Evolutionary conservation across 2,888 invertebrate species (phyloP), one percentile per base, ranked within the genome.

Genomic region (Smittia aterrima): DNA sequence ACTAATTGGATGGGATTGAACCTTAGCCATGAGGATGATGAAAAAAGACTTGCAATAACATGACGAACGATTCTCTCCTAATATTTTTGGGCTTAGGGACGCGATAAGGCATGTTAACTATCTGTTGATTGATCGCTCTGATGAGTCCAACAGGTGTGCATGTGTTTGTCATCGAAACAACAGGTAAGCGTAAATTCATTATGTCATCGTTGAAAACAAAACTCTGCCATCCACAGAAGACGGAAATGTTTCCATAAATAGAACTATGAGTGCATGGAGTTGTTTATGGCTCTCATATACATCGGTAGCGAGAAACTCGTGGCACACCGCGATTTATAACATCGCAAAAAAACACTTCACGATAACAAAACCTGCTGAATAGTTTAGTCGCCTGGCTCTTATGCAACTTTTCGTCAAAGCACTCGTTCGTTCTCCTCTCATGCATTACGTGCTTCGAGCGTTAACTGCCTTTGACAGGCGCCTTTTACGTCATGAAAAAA

Each of bases 241-340:
- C 18, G 18, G 16, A 18, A 53, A 16, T 18, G 18, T 58, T 54
- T 70, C 70, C 54, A 70, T 70, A 70, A 70, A 70, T 67, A 70
- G 70, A 70, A 70, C 54, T 70, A 41, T 70, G 70, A 70, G 54
- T 70, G 54, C 53, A 54, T 54, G 53, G 16, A 47, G 22, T 47
- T 47, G 47, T 16, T 47, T 32, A 32, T 32, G 32, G 32, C 32
- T 6, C 32, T 32, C 9, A 32, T 32, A 32, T 32, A 32, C 32
- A 32, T 6, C 32, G 32, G 32, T 32, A 32, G 32, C 32, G 32
- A 32, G 32, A 32, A 3, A 6, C 32, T 32, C 32, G 9, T 32
- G 32, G 32, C 32, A 38, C 24, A 40, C 66, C 16, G 66, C 40
- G 38, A 66, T 66, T 40, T 66, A 66, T 66, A 27, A 32, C 32